A percentile compares a stretch with the other conserved stretches of the same genome.
These are phyloP conservation scores for Cyphomyrmex costatus DNA, from an alignment of 1,140 invertebrate species.

Conservation along the genomic window DNA sequence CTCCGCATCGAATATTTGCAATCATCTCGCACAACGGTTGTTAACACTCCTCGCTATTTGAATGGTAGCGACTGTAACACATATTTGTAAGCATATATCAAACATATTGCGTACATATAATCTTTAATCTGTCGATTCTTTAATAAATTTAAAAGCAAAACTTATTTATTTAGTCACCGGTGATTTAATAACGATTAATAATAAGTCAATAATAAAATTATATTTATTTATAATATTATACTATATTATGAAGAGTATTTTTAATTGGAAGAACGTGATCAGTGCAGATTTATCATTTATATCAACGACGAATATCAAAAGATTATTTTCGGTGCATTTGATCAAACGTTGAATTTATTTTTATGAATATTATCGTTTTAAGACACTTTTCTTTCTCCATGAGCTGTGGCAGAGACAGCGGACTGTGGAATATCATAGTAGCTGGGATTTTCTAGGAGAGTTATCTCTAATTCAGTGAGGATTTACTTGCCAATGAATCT, in stretches of 20 bases:
- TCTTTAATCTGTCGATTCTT: neutral
- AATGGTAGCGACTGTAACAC: neutral
- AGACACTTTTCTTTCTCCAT: conserved; percentile 56
- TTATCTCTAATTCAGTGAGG: conserved; percentile 88
- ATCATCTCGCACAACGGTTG: conserved; percentile 2
- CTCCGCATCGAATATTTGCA: conserved; percentile 28
- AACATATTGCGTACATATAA: neutral
- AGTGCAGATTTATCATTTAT: conserved; percentile 4
- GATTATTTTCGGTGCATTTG: conserved; percentile 8
- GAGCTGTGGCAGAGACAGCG: conserved; percentile 61
- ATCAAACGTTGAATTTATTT: conserved; percentile 70
- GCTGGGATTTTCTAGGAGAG: conserved; percentile 85
- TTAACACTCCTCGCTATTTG: neutral
- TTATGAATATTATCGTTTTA: conserved; percentile 73
- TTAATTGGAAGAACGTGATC: neutral
- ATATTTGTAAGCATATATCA: neutral
- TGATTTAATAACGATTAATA: neutral
- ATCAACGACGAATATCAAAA: conserved; percentile 13
- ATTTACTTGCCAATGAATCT: conserved; percentile 88
- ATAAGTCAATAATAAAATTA: neutral
- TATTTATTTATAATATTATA: conserved; percentile 6
- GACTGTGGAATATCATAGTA: conserved; percentile 76
- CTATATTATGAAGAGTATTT: neutral
- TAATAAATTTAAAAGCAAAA: conserved; percentile 5
- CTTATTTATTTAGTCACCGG: neutral